These are phyloP conservation scores for Brachymystax lenok DNA, from an alignment of 2,797 vertebrate genomes.

Conservation along the genomic window DNA sequence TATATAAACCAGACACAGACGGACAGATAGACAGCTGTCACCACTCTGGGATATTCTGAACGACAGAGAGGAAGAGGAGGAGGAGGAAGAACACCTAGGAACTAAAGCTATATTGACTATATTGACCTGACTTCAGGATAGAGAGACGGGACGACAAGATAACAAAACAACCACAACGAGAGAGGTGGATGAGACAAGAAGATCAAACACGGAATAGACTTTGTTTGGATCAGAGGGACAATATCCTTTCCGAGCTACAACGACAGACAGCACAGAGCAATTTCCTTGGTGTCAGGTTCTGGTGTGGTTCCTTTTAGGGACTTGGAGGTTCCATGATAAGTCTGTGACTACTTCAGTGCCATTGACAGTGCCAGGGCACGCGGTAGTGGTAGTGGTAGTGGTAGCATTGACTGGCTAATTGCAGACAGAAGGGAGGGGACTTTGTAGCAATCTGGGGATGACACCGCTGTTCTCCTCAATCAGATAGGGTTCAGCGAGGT, in stretches of 20 bases:
- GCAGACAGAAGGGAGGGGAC: neutral
- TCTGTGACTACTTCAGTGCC: slow-evolving; percentile 5
- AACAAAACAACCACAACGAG: slow-evolving; percentile 27
- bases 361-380: neutral
- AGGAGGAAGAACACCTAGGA: slow-evolving; percentile 42
- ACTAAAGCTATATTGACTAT: slow-evolving; percentile 14
- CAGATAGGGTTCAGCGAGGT: slow-evolving; percentile 4
- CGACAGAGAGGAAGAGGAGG: slow-evolving; percentile 38
- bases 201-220: slow-evolving; percentile 42
- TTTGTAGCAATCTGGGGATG: neutral
- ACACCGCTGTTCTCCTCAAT: neutral
- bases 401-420: neutral
- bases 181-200: slow-evolving; percentile 41
- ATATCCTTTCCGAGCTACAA: neutral
- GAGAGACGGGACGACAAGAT: slow-evolving; percentile 35
- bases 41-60: slow-evolving; percentile 50
- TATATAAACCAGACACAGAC: slow-evolving; percentile 66
- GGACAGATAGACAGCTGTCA: slow-evolving; percentile 37
- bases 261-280: neutral
- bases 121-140: slow-evolving; percentile 9
- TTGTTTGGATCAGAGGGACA: neutral
- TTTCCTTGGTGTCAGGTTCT: neutral
- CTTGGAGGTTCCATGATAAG: neutral
- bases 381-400: neutral
- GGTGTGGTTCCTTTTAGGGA: neutral